Base-by-base conservation (phyloP, 64 coral and sea anemone genomes). In the Stichodactyla mertensii region DNA sequence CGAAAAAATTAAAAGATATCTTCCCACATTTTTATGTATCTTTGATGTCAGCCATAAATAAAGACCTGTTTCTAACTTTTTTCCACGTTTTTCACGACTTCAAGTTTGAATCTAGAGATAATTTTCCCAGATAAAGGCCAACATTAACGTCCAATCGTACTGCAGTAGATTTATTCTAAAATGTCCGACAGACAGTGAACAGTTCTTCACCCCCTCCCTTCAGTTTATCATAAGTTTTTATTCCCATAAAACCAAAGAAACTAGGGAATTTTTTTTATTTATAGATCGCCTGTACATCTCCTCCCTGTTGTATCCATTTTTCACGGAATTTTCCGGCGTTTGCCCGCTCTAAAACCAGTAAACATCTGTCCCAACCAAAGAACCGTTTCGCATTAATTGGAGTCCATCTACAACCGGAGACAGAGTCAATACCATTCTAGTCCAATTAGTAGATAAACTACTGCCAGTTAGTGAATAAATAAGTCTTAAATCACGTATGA, bases 391-490 rank as follows among this genome's bases (percentile, higher is more conserved):
- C 19, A 81, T 18, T 81, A 81, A 81, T 81, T 81, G 78, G 78
- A 53, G n/a, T 55, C 52, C 13, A 53, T 22, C 1, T 20, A 81
- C 36, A 54, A 52, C 78, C 51, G 78, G 53, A 55, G 78, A 15
- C 51, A 20, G 20, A 81, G n/a, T 20, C 78, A 54, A 81, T 81
- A 81, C 53, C 36, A 52, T 81, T 81, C 51, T 81, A 53, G 15
- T 54, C 78, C 78, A 81, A 81, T 81, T 81, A 81, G 78, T 81
- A 52, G 78, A 81, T 53, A 81, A 81, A 53, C 52, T 12, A 45
- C 16, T 53, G 78, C 10, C 78, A 20, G 6, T 20, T 0, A 2
- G 4, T 53, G 52, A 53, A 54, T 55, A 81, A 81, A 55, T 81
- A 52, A 81, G 12, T 1, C 53, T 54, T 19, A 11, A 20, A 52